Base-by-base conservation (phyloP, 2,113 vertebrate genomes). In the Cricetomys ansorgei region DNA sequence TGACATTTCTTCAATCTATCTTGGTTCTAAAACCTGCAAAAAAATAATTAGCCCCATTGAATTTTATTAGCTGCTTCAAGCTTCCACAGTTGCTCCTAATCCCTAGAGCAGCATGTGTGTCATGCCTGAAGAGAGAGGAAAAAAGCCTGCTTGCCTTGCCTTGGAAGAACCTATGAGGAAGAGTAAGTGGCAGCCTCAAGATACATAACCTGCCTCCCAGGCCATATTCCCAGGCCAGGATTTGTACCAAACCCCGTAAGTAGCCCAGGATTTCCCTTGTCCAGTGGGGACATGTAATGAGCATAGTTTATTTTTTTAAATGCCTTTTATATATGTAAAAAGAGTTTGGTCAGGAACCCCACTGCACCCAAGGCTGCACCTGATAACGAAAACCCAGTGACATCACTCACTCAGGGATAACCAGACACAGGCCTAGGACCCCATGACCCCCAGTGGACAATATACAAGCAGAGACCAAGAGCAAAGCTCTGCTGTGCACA, bases 41-140 rank as follows among this genome's bases (percentile, higher is more conserved):
- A 79, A 50, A 62, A 29, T 48, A 12, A 59, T 29, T 75, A 59
- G 73, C 34, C 37, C 21, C 53, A 37, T 7, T 80, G 45, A 73
- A 77, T 95, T 89, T 92, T 76, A n/a, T 90, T 55, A 83, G n/a
- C 83, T 87, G 34, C 79, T 95, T 96, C 77, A 21, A 53, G 13
- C n/a, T 59, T 76, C n/a, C 2, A 55, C 8, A 67, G 43, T 11
- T 19, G 31, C 55, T n/a, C 9, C 25, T 73, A 40, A 37, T 91
- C 25, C 86, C 64, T 48, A 45, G 27, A 29, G 53, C 15, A 7
- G 19, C 31, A 84, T 40, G 37, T 43, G 50, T 80, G 48, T 86
- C 23, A 69, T 77, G 62, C 31, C 75, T 73, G 13, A 84, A 81
- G 90, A 19, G 45, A 15, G 27, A 43, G 50, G 27, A 45, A 11